Conservation (phyloP, 2,113 vertebrate species). For the Meleagris gallopavo region DNA sequence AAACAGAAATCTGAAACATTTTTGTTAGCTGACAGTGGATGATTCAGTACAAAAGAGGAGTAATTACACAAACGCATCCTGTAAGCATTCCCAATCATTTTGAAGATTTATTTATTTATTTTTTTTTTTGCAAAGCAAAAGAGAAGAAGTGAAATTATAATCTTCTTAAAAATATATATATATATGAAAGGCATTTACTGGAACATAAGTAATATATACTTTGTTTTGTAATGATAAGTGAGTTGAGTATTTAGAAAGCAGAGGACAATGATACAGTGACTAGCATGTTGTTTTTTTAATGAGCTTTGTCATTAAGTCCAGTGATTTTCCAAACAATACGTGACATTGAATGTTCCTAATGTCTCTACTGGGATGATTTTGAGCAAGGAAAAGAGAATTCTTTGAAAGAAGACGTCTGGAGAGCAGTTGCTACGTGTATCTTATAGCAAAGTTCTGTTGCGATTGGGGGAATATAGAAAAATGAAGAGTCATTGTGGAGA, state of each 20-base stretch:
- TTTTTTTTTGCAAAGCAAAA: neutral
- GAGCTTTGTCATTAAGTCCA: neutral
- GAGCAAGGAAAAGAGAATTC: neutral
- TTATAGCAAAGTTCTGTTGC: neutral
- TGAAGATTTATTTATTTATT: neutral
- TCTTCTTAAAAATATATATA: too few relatives aligned
- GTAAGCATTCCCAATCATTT: neutral
- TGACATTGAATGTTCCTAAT: neutral
- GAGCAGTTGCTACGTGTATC: neutral
- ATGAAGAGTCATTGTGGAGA: neutral
- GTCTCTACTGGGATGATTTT: neutral
- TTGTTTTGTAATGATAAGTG: neutral
- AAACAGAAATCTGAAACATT: neutral
- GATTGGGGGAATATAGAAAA: neutral
- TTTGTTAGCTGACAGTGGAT: neutral
- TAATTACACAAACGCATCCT: neutral
- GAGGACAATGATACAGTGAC: neutral
- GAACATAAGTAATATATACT: neutral
- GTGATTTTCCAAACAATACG: neutral
- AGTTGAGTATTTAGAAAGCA: neutral
- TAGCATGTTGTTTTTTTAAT: neutral
- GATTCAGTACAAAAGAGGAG: neutral
- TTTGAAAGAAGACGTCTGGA: neutral
- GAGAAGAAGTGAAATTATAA: neutral
- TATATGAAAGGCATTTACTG: neutral